A percentile compares a stretch with the other conserved stretches of the same genome.
Evolutionary conservation across 1,140 invertebrate genomes (phyloP).

Genomic region (Drosophila equinoxialis): DNA sequence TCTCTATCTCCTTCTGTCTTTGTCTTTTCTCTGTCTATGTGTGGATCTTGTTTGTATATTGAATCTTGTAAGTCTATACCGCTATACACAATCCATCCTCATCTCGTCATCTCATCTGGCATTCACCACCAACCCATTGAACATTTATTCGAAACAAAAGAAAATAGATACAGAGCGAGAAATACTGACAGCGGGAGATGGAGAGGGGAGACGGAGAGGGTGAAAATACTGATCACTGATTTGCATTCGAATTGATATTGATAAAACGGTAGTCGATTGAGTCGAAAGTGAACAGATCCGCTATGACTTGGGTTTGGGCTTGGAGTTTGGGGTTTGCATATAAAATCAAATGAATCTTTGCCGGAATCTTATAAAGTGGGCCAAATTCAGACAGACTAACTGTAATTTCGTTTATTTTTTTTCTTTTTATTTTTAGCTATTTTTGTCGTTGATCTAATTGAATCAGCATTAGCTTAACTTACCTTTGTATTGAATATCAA

Average conservation of each 20-base stretch:
- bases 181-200: too few species aligned
- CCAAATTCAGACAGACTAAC: slow-evolving; percentile 43
- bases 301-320: slow-evolving; percentile 54
- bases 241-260: slow-evolving; percentile 80
- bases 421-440: neutral
- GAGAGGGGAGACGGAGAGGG: too few species aligned
- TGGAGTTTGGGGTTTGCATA: slow-evolving; percentile 59
- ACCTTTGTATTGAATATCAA: slow-evolving; percentile 79
- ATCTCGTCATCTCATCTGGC: slow-evolving; percentile 31
- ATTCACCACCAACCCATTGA: slow-evolving; percentile 23
- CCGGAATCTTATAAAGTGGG: slow-evolving; percentile 48
- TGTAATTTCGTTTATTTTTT: slow-evolving; percentile 32
- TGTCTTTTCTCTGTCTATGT: slow-evolving; percentile 9
- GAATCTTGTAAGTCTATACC: slow-evolving; percentile 40
- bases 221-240: slow-evolving; percentile 52
- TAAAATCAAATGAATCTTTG: slow-evolving; percentile 41
- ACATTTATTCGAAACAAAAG: neutral
- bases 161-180: neutral
- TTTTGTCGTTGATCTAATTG: slow-evolving; percentile 51
- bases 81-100: slow-evolving; percentile 33
- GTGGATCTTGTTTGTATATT: slow-evolving; percentile 27
- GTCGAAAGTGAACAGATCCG: slow-evolving; percentile 78
- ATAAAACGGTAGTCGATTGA: slow-evolving; percentile 72
- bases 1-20: slow-evolving; percentile 14
- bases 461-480: slow-evolving; percentile 34